phyloP scores from a whole-genome alignment of 2,888 invertebrate genomes.

The Automeris io region DNA sequence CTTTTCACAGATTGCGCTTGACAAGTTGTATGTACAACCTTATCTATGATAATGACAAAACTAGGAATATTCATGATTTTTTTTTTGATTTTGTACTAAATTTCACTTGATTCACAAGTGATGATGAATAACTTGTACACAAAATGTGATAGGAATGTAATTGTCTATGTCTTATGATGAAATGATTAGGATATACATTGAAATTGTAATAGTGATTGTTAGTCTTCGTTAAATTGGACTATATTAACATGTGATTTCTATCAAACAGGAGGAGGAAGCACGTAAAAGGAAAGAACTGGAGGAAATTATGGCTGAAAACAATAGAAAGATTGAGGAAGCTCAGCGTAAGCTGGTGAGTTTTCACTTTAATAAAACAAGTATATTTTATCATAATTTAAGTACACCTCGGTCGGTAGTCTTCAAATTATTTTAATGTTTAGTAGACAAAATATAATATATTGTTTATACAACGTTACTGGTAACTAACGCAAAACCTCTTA shows the following conservation, averaged over 20 bases:
- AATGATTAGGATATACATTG: neutral
- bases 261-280: slow-evolving; percentile 97
- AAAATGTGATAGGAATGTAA: too few species aligned
- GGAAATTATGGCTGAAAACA: slow-evolving; percentile 98
- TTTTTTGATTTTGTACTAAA: neutral
- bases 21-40: neutral
- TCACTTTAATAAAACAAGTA: neutral
- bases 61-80: neutral
- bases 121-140: too few species aligned
- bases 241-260: slow-evolving; percentile 63
- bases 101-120: too few species aligned
- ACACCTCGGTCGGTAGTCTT: too few species aligned
- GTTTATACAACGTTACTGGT: too few species aligned
- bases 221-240: slow-evolving; percentile 17
- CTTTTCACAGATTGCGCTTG: slow-evolving; percentile 10
- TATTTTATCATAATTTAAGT: too few species aligned
- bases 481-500: too few species aligned
- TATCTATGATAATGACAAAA: neutral
- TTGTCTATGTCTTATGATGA: slow-evolving; percentile 1
- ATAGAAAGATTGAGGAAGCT: slow-evolving; percentile 97
- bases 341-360: slow-evolving; percentile 95
- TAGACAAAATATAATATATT: too few species aligned
- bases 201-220: slow-evolving; percentile 4
- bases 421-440: too few species aligned
- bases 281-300: slow-evolving; percentile 97